Conservation (phyloP, 2,113 vertebrate genomes). For the Mesoclemmys tuberculata region DNA sequence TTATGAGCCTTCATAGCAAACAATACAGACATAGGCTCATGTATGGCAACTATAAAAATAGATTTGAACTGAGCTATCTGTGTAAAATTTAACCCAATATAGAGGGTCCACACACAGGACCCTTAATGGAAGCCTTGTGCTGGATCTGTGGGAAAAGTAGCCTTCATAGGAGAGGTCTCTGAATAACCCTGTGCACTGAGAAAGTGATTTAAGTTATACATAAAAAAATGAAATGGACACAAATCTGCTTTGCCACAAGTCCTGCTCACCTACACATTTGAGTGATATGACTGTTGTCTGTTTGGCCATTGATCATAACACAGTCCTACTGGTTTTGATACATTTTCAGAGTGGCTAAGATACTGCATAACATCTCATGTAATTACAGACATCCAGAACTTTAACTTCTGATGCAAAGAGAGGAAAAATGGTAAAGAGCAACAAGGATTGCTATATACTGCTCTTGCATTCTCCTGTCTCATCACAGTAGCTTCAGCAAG, state of each 20-base stretch:
- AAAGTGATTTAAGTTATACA: not conserved
- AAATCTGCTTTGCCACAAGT: not conserved
- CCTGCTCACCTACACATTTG: not conserved
- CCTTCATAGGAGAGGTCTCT: not conserved
- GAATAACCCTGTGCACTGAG: not conserved
- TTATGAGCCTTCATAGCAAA: not conserved
- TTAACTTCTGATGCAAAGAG: not conserved
- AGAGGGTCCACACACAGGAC: not conserved
- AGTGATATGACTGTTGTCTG: not conserved
- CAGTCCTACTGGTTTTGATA: not conserved
- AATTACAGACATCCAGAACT: not conserved
- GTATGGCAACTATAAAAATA: not conserved
- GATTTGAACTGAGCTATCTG: not conserved
- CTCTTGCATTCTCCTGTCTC: not conserved
- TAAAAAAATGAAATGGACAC: not conserved
- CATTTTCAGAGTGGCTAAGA: not conserved
- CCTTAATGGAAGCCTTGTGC: not conserved
- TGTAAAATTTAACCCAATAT: not conserved
- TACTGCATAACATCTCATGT: too few relatives aligned
- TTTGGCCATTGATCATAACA: not conserved
- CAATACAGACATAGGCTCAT: not conserved
- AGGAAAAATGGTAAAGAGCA: not conserved
- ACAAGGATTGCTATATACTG: too few relatives aligned
- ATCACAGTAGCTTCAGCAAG: not conserved
- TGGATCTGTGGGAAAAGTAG: not conserved